Base-by-base conservation (phyloP, 2,888 invertebrate genomes). In the Neoascia interrupta region DNA sequence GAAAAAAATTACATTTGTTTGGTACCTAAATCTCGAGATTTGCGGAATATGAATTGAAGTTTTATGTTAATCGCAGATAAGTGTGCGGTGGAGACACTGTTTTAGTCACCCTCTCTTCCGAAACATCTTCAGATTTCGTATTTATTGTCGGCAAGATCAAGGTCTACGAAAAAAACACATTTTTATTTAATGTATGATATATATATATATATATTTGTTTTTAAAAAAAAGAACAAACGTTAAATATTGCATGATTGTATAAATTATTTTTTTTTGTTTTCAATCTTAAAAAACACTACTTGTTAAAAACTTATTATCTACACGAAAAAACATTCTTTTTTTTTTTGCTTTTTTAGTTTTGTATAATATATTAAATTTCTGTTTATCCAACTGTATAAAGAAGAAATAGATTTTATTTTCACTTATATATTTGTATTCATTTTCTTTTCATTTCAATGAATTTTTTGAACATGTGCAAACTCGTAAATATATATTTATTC, bases 211-310 rank as follows among this genome's bases (percentile, higher is more conserved):
- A 51, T 69, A 58, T 61, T 51, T 47, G 39, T 63, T 49, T 54
- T 56, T 39, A 47, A 54, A 56, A 31, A 72, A 73, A 73, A 64
- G 49, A 64, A 51, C 36, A 13, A 36, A 64, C 58, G 56, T 64
- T 73, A 73, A 64, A 79, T 79, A 72, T 72, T 79, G 76, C 66
- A 68, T 79, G 76, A 76, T 76, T 76, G 76, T 76, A 76, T 76
- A 76, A 76, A 61, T 68, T 68, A 61, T 73, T 73, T 68, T 31
- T 26, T 26, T 26, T 26, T 72, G 19, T 49, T 54, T 64, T 66
- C 60, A 58, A 72, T 58, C 63, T 64, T 76, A 70, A 76, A 72
- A 70, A 54, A 63, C 47, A 15, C 63, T 63, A 72, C 54, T 54
- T 72, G 72, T 72, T 68, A 73, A 66, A 79, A 79, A 49, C 73